phyloP scores from a whole-genome alignment of 2,113 vertebrate species.

The Spermophilus dauricus region DNA sequence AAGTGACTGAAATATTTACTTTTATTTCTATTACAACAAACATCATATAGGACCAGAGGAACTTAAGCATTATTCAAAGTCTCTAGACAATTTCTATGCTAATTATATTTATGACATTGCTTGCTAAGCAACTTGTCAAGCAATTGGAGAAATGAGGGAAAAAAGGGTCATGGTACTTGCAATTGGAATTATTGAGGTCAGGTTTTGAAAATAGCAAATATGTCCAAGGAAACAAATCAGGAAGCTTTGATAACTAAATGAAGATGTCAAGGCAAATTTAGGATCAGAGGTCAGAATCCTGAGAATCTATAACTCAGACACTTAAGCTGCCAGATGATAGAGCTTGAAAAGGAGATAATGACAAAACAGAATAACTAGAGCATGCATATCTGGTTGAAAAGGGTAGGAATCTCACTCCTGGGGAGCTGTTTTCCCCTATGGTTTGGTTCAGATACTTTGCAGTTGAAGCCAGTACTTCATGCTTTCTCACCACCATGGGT shows the following conservation, averaged over 20 bases:
- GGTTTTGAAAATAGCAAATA: neutral
- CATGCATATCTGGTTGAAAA: neutral
- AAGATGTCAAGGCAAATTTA: neutral
- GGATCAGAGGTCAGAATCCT: neutral
- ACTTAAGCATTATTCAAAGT: neutral
- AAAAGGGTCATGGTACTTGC: neutral
- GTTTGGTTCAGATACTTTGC: too few relatives aligned
- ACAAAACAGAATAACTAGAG: fast-evolving
- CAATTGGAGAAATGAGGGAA: neutral
- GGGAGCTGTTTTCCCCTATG: fast-evolving
- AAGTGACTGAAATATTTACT: neutral
- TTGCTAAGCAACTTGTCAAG: neutral
- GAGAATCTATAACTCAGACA: neutral
- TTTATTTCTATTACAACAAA: neutral
- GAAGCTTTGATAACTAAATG: neutral
- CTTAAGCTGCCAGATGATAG: neutral
- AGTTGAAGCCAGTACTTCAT: fast-evolving
- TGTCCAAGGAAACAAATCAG: neutral
- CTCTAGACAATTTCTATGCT: neutral
- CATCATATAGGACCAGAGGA: neutral
- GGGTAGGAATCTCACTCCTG: fast-evolving
- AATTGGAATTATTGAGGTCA: neutral
- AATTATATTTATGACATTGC: neutral
- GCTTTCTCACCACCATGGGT: fast-evolving
- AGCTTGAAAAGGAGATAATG: neutral